Evolutionary conservation across 2,113 vertebrate species (phyloP).

Genomic region (Urocolius indicus): DNA sequence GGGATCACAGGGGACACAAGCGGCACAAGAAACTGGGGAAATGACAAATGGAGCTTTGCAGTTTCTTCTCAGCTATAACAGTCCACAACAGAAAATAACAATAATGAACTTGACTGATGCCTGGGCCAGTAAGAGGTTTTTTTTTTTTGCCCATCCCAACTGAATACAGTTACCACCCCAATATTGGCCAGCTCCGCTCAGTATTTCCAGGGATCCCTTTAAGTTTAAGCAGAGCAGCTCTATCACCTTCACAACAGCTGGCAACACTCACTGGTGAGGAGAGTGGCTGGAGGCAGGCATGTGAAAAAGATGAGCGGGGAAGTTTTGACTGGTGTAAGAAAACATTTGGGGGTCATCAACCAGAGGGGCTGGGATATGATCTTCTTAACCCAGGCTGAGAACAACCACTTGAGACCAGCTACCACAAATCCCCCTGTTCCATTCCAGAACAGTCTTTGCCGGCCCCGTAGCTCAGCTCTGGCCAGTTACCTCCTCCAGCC

Average conservation of each 20-base stretch:
- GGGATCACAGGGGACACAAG: not conserved
- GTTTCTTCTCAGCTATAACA: not conserved
- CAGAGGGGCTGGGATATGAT: fast-evolving
- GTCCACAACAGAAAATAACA: not conserved
- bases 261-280: not conserved
- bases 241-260: not conserved
- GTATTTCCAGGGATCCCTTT: too few species aligned
- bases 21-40: not conserved
- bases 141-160: not conserved
- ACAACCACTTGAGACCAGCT: not conserved
- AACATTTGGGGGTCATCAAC: not conserved
- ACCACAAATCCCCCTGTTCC: not conserved
- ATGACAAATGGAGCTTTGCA: not conserved
- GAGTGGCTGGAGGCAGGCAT: fast-evolving
- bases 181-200: not conserved
- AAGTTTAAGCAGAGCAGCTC: not conserved
- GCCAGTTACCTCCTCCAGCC: conserved; percentile 91
- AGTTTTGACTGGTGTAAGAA: not conserved
- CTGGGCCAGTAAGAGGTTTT: not conserved
- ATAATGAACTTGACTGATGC: not conserved
- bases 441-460: not conserved
- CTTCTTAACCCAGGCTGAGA: not conserved
- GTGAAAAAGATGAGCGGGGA: not conserved
- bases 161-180: not conserved
- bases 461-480: not conserved